Conservation (phyloP, 2,888 invertebrate species). For the Prenolepis imparis region DNA sequence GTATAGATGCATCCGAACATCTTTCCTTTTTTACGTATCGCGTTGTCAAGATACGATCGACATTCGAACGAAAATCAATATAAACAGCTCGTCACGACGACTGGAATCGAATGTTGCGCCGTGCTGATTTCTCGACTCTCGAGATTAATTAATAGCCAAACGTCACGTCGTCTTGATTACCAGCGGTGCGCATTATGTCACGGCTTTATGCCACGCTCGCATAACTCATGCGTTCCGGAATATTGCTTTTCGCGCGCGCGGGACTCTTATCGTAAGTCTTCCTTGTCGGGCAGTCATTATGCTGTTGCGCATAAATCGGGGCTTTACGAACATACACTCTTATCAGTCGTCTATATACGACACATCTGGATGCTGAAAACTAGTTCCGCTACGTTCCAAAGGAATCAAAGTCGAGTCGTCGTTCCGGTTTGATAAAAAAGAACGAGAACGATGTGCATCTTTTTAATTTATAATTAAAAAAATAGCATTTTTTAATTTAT, state of each 20-base stretch:
- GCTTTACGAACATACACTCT: conserved; percentile 28
- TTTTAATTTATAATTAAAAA: neutral
- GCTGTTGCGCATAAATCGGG: conserved; percentile 38
- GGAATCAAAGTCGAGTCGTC: neutral
- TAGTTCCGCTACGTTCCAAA: neutral
- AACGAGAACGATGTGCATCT: neutral
- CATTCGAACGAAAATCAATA: neutral
- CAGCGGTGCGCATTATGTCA: conserved; percentile 36
- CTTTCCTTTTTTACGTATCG: neutral
- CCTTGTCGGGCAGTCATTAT: conserved; percentile 40
- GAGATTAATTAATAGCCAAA: conserved; percentile 37
- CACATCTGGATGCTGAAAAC: neutral
- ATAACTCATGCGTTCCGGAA: conserved; percentile 34
- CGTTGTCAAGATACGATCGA: neutral
- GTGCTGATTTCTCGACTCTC: conserved; percentile 2
- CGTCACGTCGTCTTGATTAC: conserved; percentile 15
- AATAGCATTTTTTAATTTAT: neutral
- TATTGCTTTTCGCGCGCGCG: conserved; percentile 43
- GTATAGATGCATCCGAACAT: neutral
- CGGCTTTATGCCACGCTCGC: conserved; percentile 27
- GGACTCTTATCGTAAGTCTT: conserved; percentile 49
- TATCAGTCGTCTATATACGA: conserved; percentile 34
- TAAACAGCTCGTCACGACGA: neutral
- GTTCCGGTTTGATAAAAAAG: neutral
- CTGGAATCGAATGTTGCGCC: neutral